A percentile compares a stretch with the other conserved stretches of the same genome.
These are phyloP conservation scores for Eleutherodactylus coqui DNA, from an alignment of 2,797 vertebrate genomes.

Conservation along the genomic window DNA sequence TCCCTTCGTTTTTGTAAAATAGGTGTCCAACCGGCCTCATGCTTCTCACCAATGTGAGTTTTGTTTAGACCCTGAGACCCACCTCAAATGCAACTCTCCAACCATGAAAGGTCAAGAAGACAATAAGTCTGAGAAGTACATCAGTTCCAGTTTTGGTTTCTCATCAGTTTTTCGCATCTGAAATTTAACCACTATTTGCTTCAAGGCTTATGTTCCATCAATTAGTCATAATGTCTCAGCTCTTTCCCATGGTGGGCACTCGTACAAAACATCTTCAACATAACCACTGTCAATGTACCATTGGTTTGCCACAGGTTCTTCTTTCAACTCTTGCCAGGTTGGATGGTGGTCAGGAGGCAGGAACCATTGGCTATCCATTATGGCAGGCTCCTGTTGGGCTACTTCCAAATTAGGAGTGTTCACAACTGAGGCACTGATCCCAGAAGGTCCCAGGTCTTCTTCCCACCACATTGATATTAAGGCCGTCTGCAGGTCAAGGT, in stretches of 20 bases:
- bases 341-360: conserved; percentile 72
- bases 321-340: conserved; percentile 84
- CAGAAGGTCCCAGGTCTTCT: conserved; percentile 69
- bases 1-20: background rate
- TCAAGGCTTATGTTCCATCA: conserved; percentile 14
- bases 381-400: conserved; percentile 59
- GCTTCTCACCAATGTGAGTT: background rate
- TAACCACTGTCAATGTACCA: conserved; percentile 64
- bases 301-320: conserved; percentile 74
- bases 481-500: conserved; percentile 84
- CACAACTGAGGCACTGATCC: conserved; percentile 29
- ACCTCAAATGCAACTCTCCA: conserved; percentile 2
- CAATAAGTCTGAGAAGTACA: background rate
- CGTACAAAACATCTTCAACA: conserved; percentile 81
- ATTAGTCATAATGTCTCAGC: conserved; percentile 77
- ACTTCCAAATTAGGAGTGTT: conserved; percentile 63
- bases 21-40: background rate
- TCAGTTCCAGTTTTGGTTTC: conserved; percentile 1
- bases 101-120: background rate
- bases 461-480: conserved; percentile 83
- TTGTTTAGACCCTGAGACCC: background rate
- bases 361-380: conserved; percentile 76
- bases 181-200: background rate
- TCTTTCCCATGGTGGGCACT: conserved; percentile 83
- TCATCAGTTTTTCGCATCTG: background rate